A percentile compares a stretch with the other conserved stretches of the same genome.
These are phyloP conservation scores for Bathynomus jamesi DNA, from an alignment of 1,140 invertebrate genomes.

Conservation along the genomic window DNA sequence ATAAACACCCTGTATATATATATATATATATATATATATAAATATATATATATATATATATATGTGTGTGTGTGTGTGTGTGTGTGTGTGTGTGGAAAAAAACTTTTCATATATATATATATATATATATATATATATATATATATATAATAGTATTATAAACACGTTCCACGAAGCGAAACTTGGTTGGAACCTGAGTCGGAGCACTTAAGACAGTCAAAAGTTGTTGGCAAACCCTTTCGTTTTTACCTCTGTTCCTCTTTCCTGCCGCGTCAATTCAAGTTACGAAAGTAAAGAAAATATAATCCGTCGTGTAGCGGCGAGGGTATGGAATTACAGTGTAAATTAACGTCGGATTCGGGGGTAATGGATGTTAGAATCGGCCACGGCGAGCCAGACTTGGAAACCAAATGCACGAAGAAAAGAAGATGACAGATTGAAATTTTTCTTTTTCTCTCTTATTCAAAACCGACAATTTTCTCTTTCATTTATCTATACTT, in stretches of 20 bases:
- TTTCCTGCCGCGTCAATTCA: neutral
- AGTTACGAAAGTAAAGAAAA: neutral
- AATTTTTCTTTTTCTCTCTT: neutral
- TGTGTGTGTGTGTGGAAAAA: no score
- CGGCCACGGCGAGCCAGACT: no score
- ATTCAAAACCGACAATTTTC: neutral
- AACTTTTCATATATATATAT: no score
- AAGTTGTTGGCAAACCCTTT: neutral
- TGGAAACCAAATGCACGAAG: no score
- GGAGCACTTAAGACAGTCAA: neutral
- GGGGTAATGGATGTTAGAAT: neutral
- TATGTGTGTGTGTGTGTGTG: neutral
- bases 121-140: no score
- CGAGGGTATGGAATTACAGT: neutral
- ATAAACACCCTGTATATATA: no score
- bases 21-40: neutral
- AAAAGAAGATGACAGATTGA: no score
- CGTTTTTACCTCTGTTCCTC: neutral
- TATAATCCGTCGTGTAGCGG: neutral
- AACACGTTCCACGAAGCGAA: no score
- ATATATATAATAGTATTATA: no score
- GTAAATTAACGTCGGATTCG: neutral
- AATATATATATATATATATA: neutral
- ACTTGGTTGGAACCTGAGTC: neutral
- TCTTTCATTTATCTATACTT: neutral